Conservation (phyloP, 1,140 invertebrate genomes). For the Bombus huntii region DNA sequence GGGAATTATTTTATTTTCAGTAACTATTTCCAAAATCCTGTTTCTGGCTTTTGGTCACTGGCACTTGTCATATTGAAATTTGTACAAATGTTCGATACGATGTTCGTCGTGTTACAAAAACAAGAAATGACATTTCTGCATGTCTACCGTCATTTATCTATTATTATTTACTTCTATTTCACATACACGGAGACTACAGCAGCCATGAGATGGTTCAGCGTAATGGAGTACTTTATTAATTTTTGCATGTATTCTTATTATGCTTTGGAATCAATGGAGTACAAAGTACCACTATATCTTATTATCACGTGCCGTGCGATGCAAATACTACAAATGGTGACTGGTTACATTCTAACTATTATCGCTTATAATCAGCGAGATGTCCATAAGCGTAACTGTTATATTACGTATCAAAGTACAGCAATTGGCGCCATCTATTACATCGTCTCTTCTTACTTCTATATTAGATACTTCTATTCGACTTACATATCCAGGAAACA, state of each 20-base stretch:
- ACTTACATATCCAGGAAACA: fast-evolving
- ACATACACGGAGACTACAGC: fast-evolving
- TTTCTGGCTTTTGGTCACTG: too few species aligned
- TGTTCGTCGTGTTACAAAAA: background rate
- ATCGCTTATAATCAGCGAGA: background rate
- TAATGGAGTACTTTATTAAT: background rate
- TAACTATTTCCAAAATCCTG: too few species aligned
- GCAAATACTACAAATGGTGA: fast-evolving
- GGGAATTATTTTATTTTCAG: too few species aligned
- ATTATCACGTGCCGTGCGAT: fast-evolving
- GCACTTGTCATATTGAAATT: background rate
- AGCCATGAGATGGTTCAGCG: background rate
- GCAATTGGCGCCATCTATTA: fast-evolving
- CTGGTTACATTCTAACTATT: fast-evolving
- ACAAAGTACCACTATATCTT: fast-evolving
- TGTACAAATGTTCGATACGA: background rate
- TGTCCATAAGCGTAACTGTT: fast-evolving
- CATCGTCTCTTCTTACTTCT: fast-evolving
- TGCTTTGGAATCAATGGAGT: fast-evolving
- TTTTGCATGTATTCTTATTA: fast-evolving
- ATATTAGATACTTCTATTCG: fast-evolving
- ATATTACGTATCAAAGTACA: fast-evolving
- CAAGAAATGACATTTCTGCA: fast-evolving
- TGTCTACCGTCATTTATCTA: fast-evolving
- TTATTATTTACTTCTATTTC: fast-evolving